Conservation (phyloP, 1,140 invertebrate genomes). For the Magallana gigas region DNA sequence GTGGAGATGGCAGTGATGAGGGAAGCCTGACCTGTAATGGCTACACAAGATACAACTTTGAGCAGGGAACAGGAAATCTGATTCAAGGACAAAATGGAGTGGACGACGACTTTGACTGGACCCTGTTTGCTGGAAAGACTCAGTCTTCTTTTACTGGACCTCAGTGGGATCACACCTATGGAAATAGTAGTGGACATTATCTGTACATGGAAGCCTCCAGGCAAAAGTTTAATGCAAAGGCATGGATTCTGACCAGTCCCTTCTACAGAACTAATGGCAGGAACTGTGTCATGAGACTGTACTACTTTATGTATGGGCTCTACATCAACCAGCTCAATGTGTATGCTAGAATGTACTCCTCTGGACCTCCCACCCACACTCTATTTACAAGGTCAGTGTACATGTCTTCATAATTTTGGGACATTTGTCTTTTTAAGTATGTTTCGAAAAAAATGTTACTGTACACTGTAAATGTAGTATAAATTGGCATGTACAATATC, state of each 20-base stretch:
- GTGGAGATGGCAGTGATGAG: slow-evolving; percentile 77
- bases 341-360: slow-evolving; percentile 67
- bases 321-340: slow-evolving; percentile 70
- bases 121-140: slow-evolving; percentile 48
- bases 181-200: slow-evolving; percentile 73
- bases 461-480: too few species aligned
- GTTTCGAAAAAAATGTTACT: too few species aligned
- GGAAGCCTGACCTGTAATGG: slow-evolving; percentile 45
- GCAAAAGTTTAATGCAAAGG: slow-evolving; percentile 80
- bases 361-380: slow-evolving; percentile 65
- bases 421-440: too few species aligned
- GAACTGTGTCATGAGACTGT: slow-evolving; percentile 66
- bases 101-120: slow-evolving; percentile 74
- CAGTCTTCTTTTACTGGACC: slow-evolving; percentile 63
- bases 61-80: slow-evolving; percentile 61
- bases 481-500: too few species aligned
- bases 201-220: slow-evolving; percentile 71
- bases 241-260: slow-evolving; percentile 63
- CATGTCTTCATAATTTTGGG: too few species aligned
- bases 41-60: slow-evolving; percentile 67
- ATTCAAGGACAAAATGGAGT: slow-evolving; percentile 57
- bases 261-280: slow-evolving; percentile 60
- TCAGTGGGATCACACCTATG: slow-evolving; percentile 68
- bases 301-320: slow-evolving; percentile 77
- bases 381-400: slow-evolving; percentile 51